These are phyloP conservation scores for Empidonax alnorum DNA, from an alignment of 2,113 vertebrate genomes.

Conservation along the genomic window DNA sequence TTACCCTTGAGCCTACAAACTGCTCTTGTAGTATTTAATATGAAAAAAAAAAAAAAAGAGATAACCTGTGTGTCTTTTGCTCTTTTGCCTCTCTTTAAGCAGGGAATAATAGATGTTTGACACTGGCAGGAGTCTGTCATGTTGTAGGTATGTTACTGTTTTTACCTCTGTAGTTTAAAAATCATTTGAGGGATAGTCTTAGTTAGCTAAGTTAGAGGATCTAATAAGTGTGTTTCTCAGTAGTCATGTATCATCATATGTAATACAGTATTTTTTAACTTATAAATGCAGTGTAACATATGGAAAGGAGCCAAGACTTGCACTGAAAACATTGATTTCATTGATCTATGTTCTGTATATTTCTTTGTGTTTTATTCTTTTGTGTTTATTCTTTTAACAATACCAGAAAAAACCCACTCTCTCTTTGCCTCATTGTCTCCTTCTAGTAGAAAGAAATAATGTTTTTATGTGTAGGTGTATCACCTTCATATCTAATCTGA, in stretches of 20 bases:
- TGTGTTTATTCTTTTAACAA: background rate
- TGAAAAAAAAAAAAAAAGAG: background rate
- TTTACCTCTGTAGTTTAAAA: background rate
- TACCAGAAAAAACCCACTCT: background rate
- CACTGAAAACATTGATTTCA: background rate
- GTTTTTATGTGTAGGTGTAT: background rate
- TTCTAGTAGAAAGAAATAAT: background rate
- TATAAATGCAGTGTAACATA: background rate
- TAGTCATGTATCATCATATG: fast-evolving
- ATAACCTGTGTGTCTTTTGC: background rate
- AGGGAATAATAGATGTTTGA: background rate
- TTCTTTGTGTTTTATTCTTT: background rate
- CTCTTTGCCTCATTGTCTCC: background rate
- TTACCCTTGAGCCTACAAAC: conserved; percentile 33
- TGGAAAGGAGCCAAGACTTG: background rate
- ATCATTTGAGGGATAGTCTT: background rate
- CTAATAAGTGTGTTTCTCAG: background rate
- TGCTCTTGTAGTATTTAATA: background rate
- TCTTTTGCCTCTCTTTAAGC: background rate
- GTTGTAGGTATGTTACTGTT: background rate
- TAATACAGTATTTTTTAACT: background rate
- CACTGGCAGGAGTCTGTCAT: background rate
- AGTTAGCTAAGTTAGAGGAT: background rate
- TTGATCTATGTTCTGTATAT: background rate
- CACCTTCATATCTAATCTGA: background rate